Evolutionary conservation across 2,888 invertebrate genomes (phyloP), one percentile per base, ranked within the genome.

Genomic region (Phorcus lineatus): DNA sequence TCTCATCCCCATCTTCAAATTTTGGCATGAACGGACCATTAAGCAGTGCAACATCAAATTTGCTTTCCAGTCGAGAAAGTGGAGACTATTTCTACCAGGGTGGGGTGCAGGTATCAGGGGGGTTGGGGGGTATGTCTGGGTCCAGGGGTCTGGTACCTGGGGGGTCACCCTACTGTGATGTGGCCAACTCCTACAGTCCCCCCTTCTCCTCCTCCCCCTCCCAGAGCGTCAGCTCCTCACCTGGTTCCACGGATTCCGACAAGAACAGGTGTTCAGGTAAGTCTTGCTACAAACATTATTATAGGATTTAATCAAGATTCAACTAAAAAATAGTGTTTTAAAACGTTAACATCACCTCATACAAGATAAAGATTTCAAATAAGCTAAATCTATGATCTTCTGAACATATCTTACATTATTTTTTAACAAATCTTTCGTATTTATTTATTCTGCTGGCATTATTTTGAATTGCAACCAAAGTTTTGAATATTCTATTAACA

Each of bases 81-180:
- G 78, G 67, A 31, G 79, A 79, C 36, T 79, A 79, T 36, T 79
- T 79, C 57, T 79, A 79, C 74, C 79, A 79, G 67, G 79, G 79
- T 22, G 79, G 79, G 74, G 79, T 79, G 9, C 79, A 79, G 79
- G 67, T 78, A 31, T 52, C 67, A 13, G 55, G 74, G 28, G 79
- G 79, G 11, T 19, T 79, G 16, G 74, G 79, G 54, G 70, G 74
- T 54, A 79, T 79, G 74, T 54, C 74, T 9, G 55, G 55, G 31
- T 79, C 79, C 74, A 19, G 79, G 19, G 74, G 74, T 16, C 36
- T 79, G 31, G 74, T 79, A 74, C 57, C 79, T 31, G 74, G 74
- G 24, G 79, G 74, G 24, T 79, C 79, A 36, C 79, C 74, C 17
- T 79, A 79, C 79, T 79, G 79, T 79, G 79, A 79, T 36, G 79